These are phyloP conservation scores for Oedothorax gibbosus DNA, from an alignment of 1,140 invertebrate species.

Conservation along the genomic window DNA sequence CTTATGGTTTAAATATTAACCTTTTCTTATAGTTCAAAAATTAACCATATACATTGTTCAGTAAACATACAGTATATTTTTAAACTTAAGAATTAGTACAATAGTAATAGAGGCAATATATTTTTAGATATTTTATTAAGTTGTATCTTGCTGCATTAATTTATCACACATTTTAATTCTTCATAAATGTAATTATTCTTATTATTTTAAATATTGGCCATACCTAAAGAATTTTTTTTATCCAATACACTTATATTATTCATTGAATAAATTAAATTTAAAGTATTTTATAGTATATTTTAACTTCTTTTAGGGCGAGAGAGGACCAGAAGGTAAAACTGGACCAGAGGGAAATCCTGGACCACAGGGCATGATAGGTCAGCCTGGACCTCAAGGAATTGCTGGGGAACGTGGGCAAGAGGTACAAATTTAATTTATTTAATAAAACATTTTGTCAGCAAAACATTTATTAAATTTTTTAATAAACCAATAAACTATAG, in stretches of 20 bases:
- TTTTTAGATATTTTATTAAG: too few species aligned
- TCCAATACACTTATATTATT: background rate
- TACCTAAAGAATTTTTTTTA: too few species aligned
- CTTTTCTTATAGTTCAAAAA: too few species aligned
- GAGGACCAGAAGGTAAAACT: slow-evolving; percentile 67
- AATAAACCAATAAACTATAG: background rate
- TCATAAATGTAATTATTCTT: too few species aligned
- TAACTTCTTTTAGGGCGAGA: slow-evolving; percentile 69
- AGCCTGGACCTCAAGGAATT: slow-evolving; percentile 79
- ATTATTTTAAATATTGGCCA: too few species aligned
- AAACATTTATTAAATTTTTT: background rate
- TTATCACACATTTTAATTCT: too few species aligned
- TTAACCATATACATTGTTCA: too few species aligned
- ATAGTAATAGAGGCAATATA: too few species aligned
- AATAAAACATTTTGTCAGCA: background rate
- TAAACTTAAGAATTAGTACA: too few species aligned
- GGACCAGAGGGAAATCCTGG: slow-evolving; percentile 60
- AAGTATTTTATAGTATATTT: background rate
- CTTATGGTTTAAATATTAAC: too few species aligned
- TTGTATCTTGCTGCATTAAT: too few species aligned
- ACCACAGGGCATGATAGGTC: slow-evolving; percentile 70
- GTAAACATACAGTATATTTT: too few species aligned
- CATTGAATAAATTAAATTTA: background rate
- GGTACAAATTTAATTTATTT: slow-evolving; percentile 21
- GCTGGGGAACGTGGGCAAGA: slow-evolving; percentile 78